Base-by-base conservation (phyloP, 2,113 vertebrate species). In the Aptenodytes patagonicus region DNA sequence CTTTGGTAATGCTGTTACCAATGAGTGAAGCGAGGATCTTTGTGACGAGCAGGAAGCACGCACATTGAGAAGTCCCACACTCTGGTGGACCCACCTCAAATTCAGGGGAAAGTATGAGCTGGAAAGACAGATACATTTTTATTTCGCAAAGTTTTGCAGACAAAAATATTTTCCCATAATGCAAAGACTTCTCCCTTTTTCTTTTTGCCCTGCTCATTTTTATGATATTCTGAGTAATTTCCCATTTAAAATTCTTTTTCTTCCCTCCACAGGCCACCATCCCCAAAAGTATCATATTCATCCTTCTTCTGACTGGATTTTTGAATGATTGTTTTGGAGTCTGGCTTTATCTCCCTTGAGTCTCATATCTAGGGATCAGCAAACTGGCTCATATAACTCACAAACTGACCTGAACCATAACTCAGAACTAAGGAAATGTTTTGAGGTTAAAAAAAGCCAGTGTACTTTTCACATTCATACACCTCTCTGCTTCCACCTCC, bases 291-390 rank as follows among this genome's bases (percentile, higher is more conserved):
- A 97, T 97, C 96, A 96, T 95, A 90, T 95, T 96, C 82, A 70
- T 85, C 55, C 83, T 93, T 94, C 88, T 96, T 91, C 91, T 91
- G 85, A 95, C 93, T 93, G 87, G 70, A 77, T 83, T 96, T 96
- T 96, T 95, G 92, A 94, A 92, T 95, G 76, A 94, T 97, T 93
- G 69, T 81, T 97, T 94, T 94, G 97, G 95, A 97, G 95, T 97
- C 95, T 96, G 85, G 60, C 64, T 97, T 86, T 94, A 89, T 89
- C 76, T 96, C 97, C 92, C 96, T 42, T 5, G 96, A 97, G 97
- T 55, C 84, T 89, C 97, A 87, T 97, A 95, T 93, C 92, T 89
- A 93, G 80, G 93, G 88, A 96, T 96, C 95, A 95, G 92, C 79
- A 92, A 94, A 94, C 90, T 90, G 95, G 85, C 92, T 97, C 90